Percentiles rank a stretch among this genome's conserved stretches.
These are phyloP conservation scores for Triplophysa rosa DNA, from an alignment of 2,113 vertebrate species.

Conservation along the genomic window DNA sequence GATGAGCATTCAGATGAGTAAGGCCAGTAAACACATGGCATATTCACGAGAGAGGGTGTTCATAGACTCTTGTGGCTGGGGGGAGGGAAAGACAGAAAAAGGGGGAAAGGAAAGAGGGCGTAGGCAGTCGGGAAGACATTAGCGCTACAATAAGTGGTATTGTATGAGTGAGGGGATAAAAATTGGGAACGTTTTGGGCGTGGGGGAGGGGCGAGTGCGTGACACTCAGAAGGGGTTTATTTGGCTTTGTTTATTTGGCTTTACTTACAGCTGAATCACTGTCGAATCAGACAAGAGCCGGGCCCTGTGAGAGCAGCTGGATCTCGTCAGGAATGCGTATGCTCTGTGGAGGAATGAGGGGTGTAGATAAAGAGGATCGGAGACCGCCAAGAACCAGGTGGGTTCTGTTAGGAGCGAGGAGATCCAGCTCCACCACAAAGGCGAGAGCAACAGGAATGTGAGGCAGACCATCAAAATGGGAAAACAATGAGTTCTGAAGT, in stretches of 20 bases:
- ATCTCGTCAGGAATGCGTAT: slow-evolving; percentile 44
- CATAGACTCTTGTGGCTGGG: neutral
- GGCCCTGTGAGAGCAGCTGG: slow-evolving; percentile 45
- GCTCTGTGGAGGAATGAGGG: slow-evolving; percentile 47
- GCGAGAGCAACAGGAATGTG: slow-evolving; percentile 12
- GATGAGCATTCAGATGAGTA: slow-evolving; percentile 35
- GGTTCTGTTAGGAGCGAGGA: slow-evolving; percentile 22
- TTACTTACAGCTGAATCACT: slow-evolving; percentile 51
- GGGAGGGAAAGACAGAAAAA: neutral
- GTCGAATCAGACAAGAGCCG: slow-evolving; percentile 27
- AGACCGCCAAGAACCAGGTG: slow-evolving; percentile 34
- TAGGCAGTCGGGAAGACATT: slow-evolving; percentile 1
- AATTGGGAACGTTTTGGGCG: neutral
- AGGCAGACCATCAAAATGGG: slow-evolving; percentile 25
- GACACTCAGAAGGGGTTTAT: slow-evolving; percentile 4
- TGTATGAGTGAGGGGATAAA: slow-evolving; percentile 23
- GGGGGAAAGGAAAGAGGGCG: neutral
- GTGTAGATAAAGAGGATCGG: slow-evolving; percentile 38
- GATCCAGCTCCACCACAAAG: neutral
- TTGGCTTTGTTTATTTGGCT: slow-evolving; percentile 33
- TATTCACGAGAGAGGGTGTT: slow-evolving; percentile 24
- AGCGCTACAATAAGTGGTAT: slow-evolving; percentile 46
- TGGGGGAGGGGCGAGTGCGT: slow-evolving; percentile 4
- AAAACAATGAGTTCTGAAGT: slow-evolving; percentile 23
- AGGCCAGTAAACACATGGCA: slow-evolving; percentile 28